Evolutionary conservation across 2,113 vertebrate genomes (phyloP), one percentile per base, ranked within the genome.

Genomic region (Pedionomus torquatus): DNA sequence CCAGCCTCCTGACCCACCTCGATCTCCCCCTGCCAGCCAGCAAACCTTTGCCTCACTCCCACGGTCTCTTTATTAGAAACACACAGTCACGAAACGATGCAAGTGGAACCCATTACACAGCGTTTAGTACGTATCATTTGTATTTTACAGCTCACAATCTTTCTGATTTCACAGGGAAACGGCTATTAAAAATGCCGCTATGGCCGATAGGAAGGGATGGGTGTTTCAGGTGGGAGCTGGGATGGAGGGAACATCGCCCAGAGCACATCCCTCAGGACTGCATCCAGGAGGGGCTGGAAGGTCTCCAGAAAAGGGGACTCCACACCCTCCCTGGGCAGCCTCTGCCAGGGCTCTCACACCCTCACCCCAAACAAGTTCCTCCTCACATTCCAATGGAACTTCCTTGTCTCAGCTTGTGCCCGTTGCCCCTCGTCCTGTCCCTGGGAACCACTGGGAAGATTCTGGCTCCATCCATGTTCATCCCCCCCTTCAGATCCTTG

Each of bases 81-180:
- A 85, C 41, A 23, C 65, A 57, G 78, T 1, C 92, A 75, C 4
- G 13, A 81, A 68, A 54, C 35, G 7, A 39, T 77, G 87, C 89
- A 8, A 94, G 91, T 70, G 94, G 83, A 92, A 89, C 49, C 80
- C 86, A 90, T 92, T 90, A 90, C 91, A 77, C 91, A 95, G 89
- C 64, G 21, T 63, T 95, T 69, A 92, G 83, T 31, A 72, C 5
- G 0, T 39, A 72, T 52, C 61, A n/a, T 71, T 75, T 61, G 49
- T 74, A 54, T 68, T 86, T 89, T 87, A 92, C 87, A 95, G 88
- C 54, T 43, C 0, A 30, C n/a, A 61, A 90, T 37, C 66, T 58
- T 30, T 14, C 82, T 13, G 44, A 87, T 81, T 83, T 92, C 86
- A 93, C 64, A 72, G 52, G 46, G 79, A 90, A 95, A 85, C 0